phyloP scores from a whole-genome alignment of 2,797 vertebrate genomes.

The Lacerta bilineata region DNA sequence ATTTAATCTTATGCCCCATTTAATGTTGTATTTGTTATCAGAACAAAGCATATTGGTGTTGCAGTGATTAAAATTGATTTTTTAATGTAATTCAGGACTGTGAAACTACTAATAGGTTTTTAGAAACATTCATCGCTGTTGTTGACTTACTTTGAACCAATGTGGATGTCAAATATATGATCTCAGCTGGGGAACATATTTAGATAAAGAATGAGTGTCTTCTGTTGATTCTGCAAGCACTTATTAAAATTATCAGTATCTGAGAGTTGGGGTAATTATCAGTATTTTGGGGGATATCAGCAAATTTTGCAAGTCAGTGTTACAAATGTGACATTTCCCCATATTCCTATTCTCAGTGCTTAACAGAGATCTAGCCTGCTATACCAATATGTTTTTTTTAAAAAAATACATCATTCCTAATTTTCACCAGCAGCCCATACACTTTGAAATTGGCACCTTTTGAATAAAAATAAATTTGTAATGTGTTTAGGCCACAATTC shows the following conservation, averaged over 20 bases:
- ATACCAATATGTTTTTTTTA: neutral
- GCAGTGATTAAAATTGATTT: neutral
- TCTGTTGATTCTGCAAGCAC: neutral
- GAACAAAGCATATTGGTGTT: neutral
- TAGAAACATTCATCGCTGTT: neutral
- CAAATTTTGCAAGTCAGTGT: neutral
- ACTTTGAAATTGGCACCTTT: neutral
- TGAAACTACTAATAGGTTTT: slow-evolving; percentile 3
- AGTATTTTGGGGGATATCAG: neutral
- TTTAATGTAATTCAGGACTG: slow-evolving; percentile 8
- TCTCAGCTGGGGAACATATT: neutral
- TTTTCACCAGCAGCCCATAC: neutral
- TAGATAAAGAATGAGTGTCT: neutral
- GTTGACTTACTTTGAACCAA: neutral
- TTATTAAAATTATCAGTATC: neutral
- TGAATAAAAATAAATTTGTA: neutral
- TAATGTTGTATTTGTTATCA: neutral
- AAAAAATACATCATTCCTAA: neutral
- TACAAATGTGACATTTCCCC: too few species aligned
- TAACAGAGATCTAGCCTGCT: neutral
- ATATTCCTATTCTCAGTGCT: neutral
- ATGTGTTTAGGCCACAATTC: neutral
- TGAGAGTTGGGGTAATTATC: neutral
- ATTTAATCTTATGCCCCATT: neutral
- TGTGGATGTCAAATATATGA: neutral